These are phyloP conservation scores for Drosophila sordidula DNA, from an alignment of 2,888 invertebrate species.

Conservation along the genomic window DNA sequence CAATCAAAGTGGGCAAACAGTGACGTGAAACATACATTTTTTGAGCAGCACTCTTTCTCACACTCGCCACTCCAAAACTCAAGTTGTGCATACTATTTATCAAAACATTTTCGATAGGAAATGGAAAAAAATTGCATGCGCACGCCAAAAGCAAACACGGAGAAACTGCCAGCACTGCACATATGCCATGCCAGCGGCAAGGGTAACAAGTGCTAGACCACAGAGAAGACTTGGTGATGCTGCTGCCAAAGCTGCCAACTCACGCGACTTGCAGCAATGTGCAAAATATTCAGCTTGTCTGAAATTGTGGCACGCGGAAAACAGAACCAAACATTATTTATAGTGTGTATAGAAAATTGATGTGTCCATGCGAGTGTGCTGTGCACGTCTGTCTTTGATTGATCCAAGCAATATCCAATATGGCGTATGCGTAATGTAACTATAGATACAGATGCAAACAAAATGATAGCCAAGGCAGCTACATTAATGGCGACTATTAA, in stretches of 20 bases:
- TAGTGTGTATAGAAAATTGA: constrained; percentile 51
- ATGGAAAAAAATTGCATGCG: constrained; percentile 64
- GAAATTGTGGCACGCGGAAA: constrained; percentile 59
- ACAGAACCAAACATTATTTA: constrained; percentile 68
- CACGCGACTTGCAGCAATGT: constrained; percentile 49
- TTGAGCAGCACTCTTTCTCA: constrained; percentile 9
- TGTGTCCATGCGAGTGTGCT: constrained; percentile 24
- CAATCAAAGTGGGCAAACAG: constrained; percentile 76
- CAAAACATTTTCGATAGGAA: constrained; percentile 72
- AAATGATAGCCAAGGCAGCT: constrained; percentile 40
- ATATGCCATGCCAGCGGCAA: constrained; percentile 23
- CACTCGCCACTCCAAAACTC: constrained; percentile 57
- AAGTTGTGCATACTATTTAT: constrained; percentile 72
- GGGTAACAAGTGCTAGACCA: constrained; percentile 23
- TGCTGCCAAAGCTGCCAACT: constrained; percentile 25
- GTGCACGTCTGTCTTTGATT: constrained; percentile 55
- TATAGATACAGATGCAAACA: constrained; percentile 32
- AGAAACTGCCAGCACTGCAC: constrained; percentile 51
- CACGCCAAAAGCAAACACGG: constrained; percentile 67
- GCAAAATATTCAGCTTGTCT: constrained; percentile 62
- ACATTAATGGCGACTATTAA: constrained; percentile 73
- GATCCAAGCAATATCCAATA: constrained; percentile 57
- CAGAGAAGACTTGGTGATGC: constrained; percentile 15
- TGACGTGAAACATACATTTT: constrained; percentile 21
- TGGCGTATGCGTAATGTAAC: constrained; percentile 52